A percentile compares a stretch with the other conserved stretches of the same genome.
Evolutionary conservation across 2,113 vertebrate species (phyloP).

Genomic region (Dicrurus megarhynchus): DNA sequence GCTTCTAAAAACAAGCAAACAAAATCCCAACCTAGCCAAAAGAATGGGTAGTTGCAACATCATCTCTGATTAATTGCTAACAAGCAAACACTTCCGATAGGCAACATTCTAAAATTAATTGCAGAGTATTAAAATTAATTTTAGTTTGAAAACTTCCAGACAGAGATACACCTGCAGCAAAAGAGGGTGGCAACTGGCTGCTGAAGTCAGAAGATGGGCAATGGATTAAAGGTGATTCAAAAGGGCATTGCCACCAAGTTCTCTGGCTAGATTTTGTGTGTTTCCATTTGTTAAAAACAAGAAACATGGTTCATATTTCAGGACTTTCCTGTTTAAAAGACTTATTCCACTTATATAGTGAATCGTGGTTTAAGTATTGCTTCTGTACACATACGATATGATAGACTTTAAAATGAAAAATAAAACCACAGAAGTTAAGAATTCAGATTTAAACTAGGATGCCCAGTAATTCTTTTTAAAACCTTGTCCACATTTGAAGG

Average conservation of each 20-base stretch:
- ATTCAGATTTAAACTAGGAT: not conserved
- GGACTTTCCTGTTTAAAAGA: not conserved
- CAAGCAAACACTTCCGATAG: not conserved
- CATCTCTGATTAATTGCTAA: not conserved
- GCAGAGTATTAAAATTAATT: not conserved
- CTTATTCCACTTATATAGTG: not conserved
- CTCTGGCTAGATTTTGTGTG: not conserved
- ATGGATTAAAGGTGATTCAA: not conserved
- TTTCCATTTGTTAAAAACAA: not conserved
- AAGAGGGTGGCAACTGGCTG: not conserved
- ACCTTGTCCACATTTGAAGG: not conserved
- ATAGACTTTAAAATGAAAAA: not conserved
- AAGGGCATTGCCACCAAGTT: not conserved
- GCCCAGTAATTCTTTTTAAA: not conserved
- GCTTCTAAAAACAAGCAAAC: not conserved
- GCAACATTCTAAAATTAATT: not conserved
- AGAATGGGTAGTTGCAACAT: not conserved
- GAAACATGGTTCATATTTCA: not conserved
- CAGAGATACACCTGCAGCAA: not conserved
- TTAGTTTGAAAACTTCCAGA: not conserved
- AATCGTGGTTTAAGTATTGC: not conserved
- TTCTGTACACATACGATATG: accelerated
- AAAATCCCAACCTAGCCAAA: not conserved
- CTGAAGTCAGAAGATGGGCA: not conserved
- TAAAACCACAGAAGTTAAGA: not conserved